Conservation (phyloP, 2,888 invertebrate genomes). For the Phaonia tiefii region DNA sequence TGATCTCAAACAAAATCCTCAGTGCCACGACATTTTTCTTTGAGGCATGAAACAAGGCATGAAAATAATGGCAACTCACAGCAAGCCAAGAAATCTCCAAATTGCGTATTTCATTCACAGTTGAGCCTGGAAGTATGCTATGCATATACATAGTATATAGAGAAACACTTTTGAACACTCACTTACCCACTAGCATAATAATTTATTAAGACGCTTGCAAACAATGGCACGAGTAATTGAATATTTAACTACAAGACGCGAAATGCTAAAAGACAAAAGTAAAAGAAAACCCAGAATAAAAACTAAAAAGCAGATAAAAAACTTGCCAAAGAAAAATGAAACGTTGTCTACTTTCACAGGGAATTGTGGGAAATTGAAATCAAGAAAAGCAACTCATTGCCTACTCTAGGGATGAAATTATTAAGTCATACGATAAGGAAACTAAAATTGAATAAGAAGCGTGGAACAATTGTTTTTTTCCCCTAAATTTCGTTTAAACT, state of each 20-base stretch:
- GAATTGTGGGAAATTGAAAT: constrained; percentile 7
- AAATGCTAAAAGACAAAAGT: constrained; percentile 16
- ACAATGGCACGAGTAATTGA: constrained; percentile 56
- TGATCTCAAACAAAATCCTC: constrained; percentile 17
- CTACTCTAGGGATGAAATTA: constrained; percentile 58
- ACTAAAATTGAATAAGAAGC: constrained; percentile 9
- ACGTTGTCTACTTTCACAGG: constrained; percentile 16
- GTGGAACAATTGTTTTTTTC: no score
- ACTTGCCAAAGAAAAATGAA: constrained; percentile 7
- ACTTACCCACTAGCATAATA: constrained; percentile 33
- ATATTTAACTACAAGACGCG: constrained; percentile 53
- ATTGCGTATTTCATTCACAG: constrained; percentile 26
- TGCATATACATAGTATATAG: no score
- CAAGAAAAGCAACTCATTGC: constrained; percentile 37
- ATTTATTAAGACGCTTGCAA: constrained; percentile 39
- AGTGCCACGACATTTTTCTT: constrained; percentile 46
- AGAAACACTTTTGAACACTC: no score
- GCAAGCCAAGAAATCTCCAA: neutral
- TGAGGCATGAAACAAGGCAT: constrained; percentile 60
- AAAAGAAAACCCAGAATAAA: neutral
- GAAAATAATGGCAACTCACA: constrained; percentile 51
- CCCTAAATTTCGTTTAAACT: no score
- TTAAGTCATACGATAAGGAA: constrained; percentile 23
- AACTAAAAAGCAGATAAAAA: constrained; percentile 18
- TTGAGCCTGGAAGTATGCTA: constrained; percentile 52